Conservation (phyloP, 2,797 vertebrate species). For the Rhynchotus rufescens region DNA sequence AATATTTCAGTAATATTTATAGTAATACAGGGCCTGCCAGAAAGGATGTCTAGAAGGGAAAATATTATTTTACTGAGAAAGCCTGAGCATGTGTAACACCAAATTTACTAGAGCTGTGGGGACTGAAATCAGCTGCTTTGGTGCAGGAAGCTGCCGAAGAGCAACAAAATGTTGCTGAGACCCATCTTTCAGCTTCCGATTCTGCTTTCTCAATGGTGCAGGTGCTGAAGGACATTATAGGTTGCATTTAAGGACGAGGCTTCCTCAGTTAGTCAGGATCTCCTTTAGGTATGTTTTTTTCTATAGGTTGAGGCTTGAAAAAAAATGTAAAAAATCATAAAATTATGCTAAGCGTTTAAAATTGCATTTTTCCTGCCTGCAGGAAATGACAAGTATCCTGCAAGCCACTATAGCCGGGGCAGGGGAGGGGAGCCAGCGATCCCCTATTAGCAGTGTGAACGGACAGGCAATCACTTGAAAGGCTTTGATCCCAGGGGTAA, state of each 20-base stretch:
- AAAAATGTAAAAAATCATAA: neutral
- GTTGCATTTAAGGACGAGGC: neutral
- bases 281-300: neutral
- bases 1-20: conserved; percentile 50
- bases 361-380: neutral
- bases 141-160: neutral
- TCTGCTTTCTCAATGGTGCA: neutral
- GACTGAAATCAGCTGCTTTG: neutral
- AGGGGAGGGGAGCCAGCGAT: neutral
- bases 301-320: neutral
- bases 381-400: neutral
- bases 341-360: neutral
- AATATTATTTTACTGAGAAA: conserved; percentile 49
- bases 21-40: neutral
- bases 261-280: neutral
- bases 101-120: neutral
- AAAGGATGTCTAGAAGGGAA: conserved; percentile 36
- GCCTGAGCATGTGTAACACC: neutral
- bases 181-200: neutral
- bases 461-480: conserved; percentile 32
- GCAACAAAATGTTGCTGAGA: neutral
- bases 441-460: conserved; percentile 26
- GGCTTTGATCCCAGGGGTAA: conserved; percentile 49
- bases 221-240: neutral
- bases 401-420: neutral